Evolutionary conservation across 2,797 vertebrate species (phyloP).

Genomic region (Emydoidea blandingii): DNA sequence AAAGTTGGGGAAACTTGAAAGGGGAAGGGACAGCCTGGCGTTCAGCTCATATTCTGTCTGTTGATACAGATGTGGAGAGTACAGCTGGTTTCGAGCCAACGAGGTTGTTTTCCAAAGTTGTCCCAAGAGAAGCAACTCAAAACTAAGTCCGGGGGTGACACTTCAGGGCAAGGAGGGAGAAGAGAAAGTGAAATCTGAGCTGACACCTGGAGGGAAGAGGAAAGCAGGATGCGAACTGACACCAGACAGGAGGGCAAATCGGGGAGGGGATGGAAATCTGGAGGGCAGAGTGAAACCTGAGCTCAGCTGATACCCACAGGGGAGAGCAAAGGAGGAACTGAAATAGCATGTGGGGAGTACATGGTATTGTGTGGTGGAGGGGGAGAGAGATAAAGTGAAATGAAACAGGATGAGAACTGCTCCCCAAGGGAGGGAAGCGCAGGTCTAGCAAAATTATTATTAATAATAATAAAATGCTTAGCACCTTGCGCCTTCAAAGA

Average conservation of each 20-base stretch:
- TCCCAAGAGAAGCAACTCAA: constrained; percentile 67
- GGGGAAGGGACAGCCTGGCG: constrained; percentile 63
- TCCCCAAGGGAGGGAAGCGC: constrained; percentile 66
- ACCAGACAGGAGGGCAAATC: constrained; percentile 54
- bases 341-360: constrained; percentile 60
- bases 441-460: constrained; percentile 68
- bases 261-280: constrained; percentile 66
- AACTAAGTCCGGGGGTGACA: constrained; percentile 50
- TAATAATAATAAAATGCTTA: constrained; percentile 70
- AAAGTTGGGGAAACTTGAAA: constrained; percentile 68
- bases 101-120: constrained; percentile 13
- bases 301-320: constrained; percentile 20
- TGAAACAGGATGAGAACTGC: constrained; percentile 51
- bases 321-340: constrained; percentile 63
- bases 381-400: constrained; percentile 58
- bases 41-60: constrained; percentile 45
- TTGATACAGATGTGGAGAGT: constrained; percentile 24
- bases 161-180: constrained; percentile 28
- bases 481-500: constrained; percentile 68
- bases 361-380: constrained; percentile 46
- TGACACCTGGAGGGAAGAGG: constrained; percentile 62
- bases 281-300: constrained; percentile 70
- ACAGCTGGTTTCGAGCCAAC: constrained; percentile 19
- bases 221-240: constrained; percentile 61
- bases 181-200: constrained; percentile 59